Conservation (phyloP, 2,797 vertebrate genomes). For the Cuculus canorus region DNA sequence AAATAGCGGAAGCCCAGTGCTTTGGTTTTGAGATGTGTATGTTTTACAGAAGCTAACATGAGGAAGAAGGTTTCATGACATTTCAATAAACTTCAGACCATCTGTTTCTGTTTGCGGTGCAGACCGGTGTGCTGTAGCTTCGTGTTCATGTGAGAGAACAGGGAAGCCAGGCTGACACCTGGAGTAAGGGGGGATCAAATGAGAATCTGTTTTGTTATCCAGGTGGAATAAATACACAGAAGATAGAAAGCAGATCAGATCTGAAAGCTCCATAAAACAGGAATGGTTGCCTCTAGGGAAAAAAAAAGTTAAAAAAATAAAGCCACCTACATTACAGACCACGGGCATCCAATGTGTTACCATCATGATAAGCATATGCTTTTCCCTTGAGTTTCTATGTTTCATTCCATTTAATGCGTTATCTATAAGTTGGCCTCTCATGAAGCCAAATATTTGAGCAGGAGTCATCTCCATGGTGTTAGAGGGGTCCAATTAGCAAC, state of each 20-base stretch:
- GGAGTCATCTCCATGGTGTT: neutral
- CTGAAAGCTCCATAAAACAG: neutral
- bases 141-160: fast-evolving
- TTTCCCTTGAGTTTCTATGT: neutral
- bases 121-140: neutral
- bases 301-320: neutral
- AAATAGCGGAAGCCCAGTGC: neutral
- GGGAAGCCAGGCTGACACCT: neutral
- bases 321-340: neutral
- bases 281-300: neutral
- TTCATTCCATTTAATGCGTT: fast-evolving
- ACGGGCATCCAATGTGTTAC: neutral
- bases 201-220: neutral
- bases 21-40: neutral
- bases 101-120: neutral
- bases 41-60: neutral
- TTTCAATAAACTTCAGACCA: neutral
- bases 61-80: neutral
- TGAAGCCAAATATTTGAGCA: neutral
- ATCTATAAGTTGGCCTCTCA: neutral
- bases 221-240: neutral
- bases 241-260: neutral
- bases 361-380: neutral
- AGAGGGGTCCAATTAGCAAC: neutral
- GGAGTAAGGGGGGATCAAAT: neutral